Base-by-base conservation (phyloP, 2,113 vertebrate species). In the Oxyura jamaicensis region DNA sequence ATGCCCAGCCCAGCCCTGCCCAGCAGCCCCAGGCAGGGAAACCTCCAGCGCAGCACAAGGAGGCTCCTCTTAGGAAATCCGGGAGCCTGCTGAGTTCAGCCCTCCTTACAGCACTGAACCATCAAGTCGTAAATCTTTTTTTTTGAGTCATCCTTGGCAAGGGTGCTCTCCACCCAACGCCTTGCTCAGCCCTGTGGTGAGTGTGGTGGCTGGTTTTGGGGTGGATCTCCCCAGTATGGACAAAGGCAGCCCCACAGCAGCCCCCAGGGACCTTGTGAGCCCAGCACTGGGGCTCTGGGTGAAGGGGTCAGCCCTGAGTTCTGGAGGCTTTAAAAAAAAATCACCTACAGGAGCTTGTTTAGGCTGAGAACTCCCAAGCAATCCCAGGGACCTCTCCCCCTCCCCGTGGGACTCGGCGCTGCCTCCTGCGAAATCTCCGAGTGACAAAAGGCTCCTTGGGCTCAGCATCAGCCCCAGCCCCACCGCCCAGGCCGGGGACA, bases 401-500 rank as follows among this genome's bases (percentile, higher is more conserved):
- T 48, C 21, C 13, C 8, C 3, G 0, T 33, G 35, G 0, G 0
- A 4, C 67, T 71, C 62, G 62, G 66, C 5, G 31, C 46, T 2
- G 3, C 90, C 88, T 93, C 73, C 91, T 77, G 62, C 0, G 0
- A 95, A 94, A 93, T 80, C 80, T 91, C 88, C 46, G 25, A 84
- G 59, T 79, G 91, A 93, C 91, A 93, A 94, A 96, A 81, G 75
- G 84, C 48, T 58, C 86, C 88, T 58, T 46, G 76, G 66, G 80
- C 75, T 91, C 92, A 58, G 89, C 93, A 63, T 87, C 88, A 88
- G 58, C 89, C 93, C 53, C 53, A 62, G 78, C 83, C 44, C 44
- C 79, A 71, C 48, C 0, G 4, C 55, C 88, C 2, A 41, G 16
- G 77, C 88, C 20, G 11, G 5, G 94, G 93, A 75, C 65, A 67